Base-by-base conservation (phyloP, 2,888 invertebrate genomes). In the Oithona nana region DNA sequence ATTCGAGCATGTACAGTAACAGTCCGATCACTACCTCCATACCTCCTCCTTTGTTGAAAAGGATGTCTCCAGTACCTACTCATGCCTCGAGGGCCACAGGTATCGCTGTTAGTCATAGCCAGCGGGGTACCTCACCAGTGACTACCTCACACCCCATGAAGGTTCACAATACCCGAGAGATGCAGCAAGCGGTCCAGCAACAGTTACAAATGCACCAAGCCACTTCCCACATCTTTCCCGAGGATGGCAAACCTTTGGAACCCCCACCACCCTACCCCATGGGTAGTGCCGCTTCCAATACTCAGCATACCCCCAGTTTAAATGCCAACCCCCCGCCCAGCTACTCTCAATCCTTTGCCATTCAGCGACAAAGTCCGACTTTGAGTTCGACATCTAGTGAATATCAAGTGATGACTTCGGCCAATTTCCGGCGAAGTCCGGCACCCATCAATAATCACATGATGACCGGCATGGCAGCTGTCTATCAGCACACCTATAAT, bases 171-270 rank as follows among this genome's bases (percentile, higher is more conserved):
- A 83, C 82, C 13, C 83, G 84, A 20, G 83, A 83, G 69, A 84
- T 81, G 59, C 88, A 88, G 71, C 88, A 89, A 69, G 88, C 89
- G 73, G 77, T 90, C 61, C 78, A 83, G 62, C 89, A 89, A 73
- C 88, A 89, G 73, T 86, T 90, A 75, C 89, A 89, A 74, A 87
- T 86, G 28, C 76, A 89, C 65, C 84, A 80, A 70, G 79, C 88
- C 61, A 62, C 56, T 83, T 39, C 39, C 16, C 82, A 69, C 78
- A 63, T 58, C 20, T 52, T 31, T 60, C 78, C 65, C 77, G 78
- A 54, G 77, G 76, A 63, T 66, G 70, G 26, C 70, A 69, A 28
- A 68, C 71, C 78, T 54, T 78, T 80, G 28, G 82, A 82, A 69
- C 81, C 82, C 20, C 84, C 83, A 39, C 83, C 83, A 28, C 83